Evolutionary conservation across 92 coral and sea anemone genomes (phyloP), one percentile per base, ranked within the genome.

Genomic region (Metridium senile): DNA sequence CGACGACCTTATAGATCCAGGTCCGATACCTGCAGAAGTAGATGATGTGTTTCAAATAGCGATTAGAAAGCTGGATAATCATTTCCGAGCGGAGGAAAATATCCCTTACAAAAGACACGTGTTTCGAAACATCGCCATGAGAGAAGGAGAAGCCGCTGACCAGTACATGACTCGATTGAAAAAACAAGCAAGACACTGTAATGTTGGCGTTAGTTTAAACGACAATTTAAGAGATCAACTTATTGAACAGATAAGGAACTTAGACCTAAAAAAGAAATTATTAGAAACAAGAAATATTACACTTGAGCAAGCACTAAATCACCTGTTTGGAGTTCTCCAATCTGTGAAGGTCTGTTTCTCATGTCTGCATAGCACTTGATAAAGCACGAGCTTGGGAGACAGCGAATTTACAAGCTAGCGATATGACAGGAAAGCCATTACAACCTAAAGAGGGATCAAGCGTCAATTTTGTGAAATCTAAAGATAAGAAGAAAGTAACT

Each of bases 191-290:
- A 45, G 84, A 17, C 82, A 69, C 65, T 82, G 93, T 65, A 73
- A 85, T 72, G 84, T 89, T 77, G 89, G 93, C 0, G 49, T 53
- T 23, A 31, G 78, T 66, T 66, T 84, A 74, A 61, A 83, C 25
- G 88, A 82, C 16, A 89, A 89, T 68, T 49, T 89, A 43, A 74
- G 83, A 23, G 93, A 89, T 51, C 93, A 89, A 32, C 70, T 84
- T 19, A 89, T 84, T 22, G 85, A 85, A 65, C 75, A 75, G 64
- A 22, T 81, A 52, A 52, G 29, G 17, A 51, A 83, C 57, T 16
- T 75, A 18, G 86, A 82, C 34, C 35, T 79, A 58, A 79, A 88
- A 76, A 75, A 65, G 62, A 69, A 71, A 33, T n/a, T 82, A 39
- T 49, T 87, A 77, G 81, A 78, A 72, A 84, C 82, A 21, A 82